phyloP scores from a whole-genome alignment of 2,888 invertebrate genomes.

The Anaspis maculata region DNA sequence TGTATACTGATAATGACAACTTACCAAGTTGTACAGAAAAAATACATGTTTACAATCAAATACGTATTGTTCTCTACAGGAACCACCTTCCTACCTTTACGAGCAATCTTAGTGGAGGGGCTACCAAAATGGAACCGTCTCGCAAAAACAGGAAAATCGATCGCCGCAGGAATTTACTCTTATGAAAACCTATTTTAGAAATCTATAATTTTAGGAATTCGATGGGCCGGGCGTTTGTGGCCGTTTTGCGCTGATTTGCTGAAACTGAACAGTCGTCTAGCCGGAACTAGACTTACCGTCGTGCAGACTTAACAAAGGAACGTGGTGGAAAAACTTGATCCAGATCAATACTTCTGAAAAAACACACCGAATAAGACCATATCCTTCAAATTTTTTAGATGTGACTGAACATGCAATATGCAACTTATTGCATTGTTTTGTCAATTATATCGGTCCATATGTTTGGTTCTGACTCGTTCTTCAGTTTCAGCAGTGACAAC shows the following conservation, averaged over 20 bases:
- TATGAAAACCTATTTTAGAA: no score
- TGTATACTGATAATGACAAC: conserved; percentile 8
- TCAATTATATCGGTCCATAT: conserved; percentile 7
- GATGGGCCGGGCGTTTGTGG: no score
- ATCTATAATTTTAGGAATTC: no score
- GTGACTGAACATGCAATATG: conserved; percentile 11
- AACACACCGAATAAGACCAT: conserved; percentile 64
- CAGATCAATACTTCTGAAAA: conserved; percentile 69
- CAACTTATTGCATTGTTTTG: conserved; percentile 11
- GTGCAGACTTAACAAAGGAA: conserved; percentile 51
- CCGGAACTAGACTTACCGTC: conserved; percentile 61
- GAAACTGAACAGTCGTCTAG: conserved; percentile 40
- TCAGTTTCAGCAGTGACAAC: neutral
- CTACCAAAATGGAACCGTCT: no score
- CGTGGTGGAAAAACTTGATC: conserved; percentile 51
- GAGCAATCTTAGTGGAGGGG: no score
- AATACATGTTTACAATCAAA: conserved; percentile 10
- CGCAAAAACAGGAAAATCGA: conserved; percentile 8
- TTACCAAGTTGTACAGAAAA: conserved; percentile 10
- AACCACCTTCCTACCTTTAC: no score
- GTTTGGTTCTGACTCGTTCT: conserved; percentile 12
- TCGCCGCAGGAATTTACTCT: conserved; percentile 12
- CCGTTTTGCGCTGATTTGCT: no score
- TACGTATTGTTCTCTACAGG: conserved; percentile 11
- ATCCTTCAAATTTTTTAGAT: conserved; percentile 23